These are phyloP conservation scores for Fabriciana adippe DNA, from an alignment of 2,888 invertebrate species.

Conservation along the genomic window DNA sequence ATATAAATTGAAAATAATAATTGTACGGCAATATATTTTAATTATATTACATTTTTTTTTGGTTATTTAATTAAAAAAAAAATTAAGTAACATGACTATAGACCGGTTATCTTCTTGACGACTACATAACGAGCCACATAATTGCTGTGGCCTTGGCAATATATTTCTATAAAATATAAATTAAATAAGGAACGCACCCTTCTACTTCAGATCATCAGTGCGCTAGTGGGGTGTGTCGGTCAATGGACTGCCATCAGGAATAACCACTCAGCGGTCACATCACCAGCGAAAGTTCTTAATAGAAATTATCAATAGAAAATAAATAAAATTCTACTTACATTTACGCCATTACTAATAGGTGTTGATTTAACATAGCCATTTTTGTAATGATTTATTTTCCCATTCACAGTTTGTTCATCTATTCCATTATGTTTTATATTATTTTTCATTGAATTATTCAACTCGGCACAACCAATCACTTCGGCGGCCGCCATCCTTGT, in stretches of 20 bases:
- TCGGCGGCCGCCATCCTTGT: constrained; percentile 60
- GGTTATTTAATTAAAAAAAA: not conserved
- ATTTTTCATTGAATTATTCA: constrained; percentile 45
- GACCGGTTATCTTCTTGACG: constrained; percentile 4
- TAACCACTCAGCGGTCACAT: not conserved
- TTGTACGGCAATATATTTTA: too few relatives aligned
- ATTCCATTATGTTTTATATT: constrained; percentile 51
- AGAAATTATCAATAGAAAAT: not conserved
- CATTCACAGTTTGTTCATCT: constrained; percentile 53
- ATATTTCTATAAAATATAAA: constrained; percentile 2
- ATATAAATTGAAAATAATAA: too few relatives aligned
- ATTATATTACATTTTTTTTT: too few relatives aligned
- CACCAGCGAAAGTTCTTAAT: constrained; percentile 2
- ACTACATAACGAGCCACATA: constrained; percentile 16
- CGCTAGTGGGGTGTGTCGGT: not conserved
- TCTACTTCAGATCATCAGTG: not conserved
- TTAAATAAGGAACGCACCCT: not conserved
- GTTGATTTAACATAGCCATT: constrained; percentile 61
- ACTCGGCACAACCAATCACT: constrained; percentile 48
- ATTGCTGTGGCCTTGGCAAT: constrained; percentile 27
- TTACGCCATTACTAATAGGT: constrained; percentile 53
- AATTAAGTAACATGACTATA: not conserved
- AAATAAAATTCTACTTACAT: constrained; percentile 55
- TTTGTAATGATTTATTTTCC: constrained; percentile 52
- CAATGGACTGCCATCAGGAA: not conserved